Base-by-base conservation (phyloP, 2,797 vertebrate species). In the Diplodus puntazzo region DNA sequence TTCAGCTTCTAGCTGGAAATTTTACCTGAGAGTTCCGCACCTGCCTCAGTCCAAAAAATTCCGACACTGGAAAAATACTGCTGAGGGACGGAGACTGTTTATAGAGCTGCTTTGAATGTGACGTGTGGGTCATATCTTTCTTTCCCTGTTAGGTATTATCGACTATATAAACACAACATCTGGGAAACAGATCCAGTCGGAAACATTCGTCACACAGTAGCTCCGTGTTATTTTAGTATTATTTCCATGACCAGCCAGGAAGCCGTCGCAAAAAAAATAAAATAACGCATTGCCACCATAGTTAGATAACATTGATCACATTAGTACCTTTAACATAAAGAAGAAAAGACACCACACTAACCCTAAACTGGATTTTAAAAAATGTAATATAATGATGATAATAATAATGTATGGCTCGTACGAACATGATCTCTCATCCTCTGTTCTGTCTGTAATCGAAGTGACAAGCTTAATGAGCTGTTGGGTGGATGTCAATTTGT, bases 391-490 rank as follows among this genome's bases (percentile, higher is more conserved):
- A 59, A 77, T 27, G 18, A 77, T 27, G 18, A 14, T 25, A 23
- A 18, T 30, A 30, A 30, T 30, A 30, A 30, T 34, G 14, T 61
- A 55, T 66, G 60, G 58, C 75, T 69, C 9, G 30, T 60, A 30
- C n/a, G 7, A 69, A 72, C 71, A 54, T 10, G 11, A 69, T 58
- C 58, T 68, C 42, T 75, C 73, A 59, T 64, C 65, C 50, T 23
- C 49, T 46, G 34, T n/a, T 45, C 61, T 25, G 67, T 63, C 57
- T 75, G 68, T 62, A 69, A 83, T 81, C 76, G 52, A 68, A 80
- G 72, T 82, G 76, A 87, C 71, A 85, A 76, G 71, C 69, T 73
- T 78, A 82, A 82, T 86, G 66, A 82, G 68, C 49, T 73, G 46
- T 69, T 74, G 65, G 39, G 4, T 48, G 67, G 18, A 10, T 80